Percentiles rank a stretch among this genome's conserved stretches.
phyloP scores from a whole-genome alignment of 2,113 vertebrate species.

The Tympanuchus pallidicinctus region DNA sequence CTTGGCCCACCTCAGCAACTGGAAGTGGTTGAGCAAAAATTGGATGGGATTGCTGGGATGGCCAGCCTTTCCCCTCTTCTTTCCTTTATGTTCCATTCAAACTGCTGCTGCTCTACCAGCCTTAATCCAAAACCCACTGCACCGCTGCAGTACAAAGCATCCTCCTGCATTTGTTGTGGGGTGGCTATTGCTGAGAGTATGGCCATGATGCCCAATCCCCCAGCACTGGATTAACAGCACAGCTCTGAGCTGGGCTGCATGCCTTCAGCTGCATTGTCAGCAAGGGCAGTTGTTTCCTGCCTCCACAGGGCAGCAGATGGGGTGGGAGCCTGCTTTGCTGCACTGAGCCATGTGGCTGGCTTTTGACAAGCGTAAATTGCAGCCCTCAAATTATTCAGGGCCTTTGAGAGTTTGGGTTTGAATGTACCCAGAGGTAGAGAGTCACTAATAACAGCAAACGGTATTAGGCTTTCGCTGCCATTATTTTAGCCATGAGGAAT shows the following conservation, averaged over 20 bases:
- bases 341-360: neutral
- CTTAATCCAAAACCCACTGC: neutral
- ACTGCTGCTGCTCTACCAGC: neutral
- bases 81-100: rapidly evolving
- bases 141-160: rapidly evolving
- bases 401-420: slow-evolving; percentile 12
- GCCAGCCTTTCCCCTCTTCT: neutral
- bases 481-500: slow-evolving; percentile 38
- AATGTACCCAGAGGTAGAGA: neutral
- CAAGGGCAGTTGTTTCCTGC: neutral
- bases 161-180: neutral
- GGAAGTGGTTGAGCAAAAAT: neutral
- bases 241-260: neutral
- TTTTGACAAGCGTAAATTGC: neutral
- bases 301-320: neutral
- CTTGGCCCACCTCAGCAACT: neutral
- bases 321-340: neutral
- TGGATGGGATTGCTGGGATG: neutral
- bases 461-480: neutral
- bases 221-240: neutral
- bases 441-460: slow-evolving; percentile 13
- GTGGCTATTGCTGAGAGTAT: neutral
- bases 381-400: slow-evolving; percentile 32
- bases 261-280: neutral
- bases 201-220: rapidly evolving